phyloP scores from a whole-genome alignment of 2,888 invertebrate genomes.

The Gymnosoma rotundatum region DNA sequence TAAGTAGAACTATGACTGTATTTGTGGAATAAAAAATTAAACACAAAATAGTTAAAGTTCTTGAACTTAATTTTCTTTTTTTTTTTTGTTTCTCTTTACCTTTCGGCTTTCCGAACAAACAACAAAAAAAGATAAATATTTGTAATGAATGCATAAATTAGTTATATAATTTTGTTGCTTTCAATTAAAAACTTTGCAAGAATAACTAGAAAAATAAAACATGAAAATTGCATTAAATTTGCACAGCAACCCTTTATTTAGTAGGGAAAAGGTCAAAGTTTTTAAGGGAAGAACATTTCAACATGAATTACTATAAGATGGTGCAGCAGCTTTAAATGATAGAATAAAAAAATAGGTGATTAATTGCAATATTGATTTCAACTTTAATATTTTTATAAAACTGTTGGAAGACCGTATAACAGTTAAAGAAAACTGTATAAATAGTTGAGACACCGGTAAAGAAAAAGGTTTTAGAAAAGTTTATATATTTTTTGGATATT shows the following conservation, averaged over 20 bases:
- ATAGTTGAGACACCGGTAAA: too few relatives aligned
- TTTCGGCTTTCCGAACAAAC: not conserved
- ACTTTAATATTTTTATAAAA: too few relatives aligned
- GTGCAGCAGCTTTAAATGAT: too few relatives aligned
- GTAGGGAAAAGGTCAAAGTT: too few relatives aligned
- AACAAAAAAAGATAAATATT: slow-evolving; percentile 51
- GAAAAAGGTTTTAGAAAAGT: too few relatives aligned
- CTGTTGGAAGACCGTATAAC: not conserved
- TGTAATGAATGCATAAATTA: slow-evolving; percentile 65
- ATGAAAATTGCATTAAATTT: slow-evolving; percentile 61
- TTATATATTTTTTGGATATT: too few relatives aligned
- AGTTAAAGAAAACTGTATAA: not conserved
- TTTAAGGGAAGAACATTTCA: not conserved
- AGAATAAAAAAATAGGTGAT: too few relatives aligned
- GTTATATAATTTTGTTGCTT: slow-evolving; percentile 50
- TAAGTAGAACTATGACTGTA: slow-evolving; percentile 7
- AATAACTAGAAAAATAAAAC: slow-evolving; percentile 31
- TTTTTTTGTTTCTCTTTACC: slow-evolving; percentile 8
- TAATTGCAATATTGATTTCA: too few relatives aligned
- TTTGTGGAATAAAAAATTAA: slow-evolving; percentile 4
- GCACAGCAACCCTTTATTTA: not conserved
- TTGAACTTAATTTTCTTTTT: slow-evolving; percentile 26
- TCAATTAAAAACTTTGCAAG: slow-evolving; percentile 58
- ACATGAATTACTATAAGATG: not conserved
- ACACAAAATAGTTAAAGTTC: slow-evolving; percentile 51